Conservation (phyloP, 2,113 vertebrate species). For the Neomonachus schauinslandi region DNA sequence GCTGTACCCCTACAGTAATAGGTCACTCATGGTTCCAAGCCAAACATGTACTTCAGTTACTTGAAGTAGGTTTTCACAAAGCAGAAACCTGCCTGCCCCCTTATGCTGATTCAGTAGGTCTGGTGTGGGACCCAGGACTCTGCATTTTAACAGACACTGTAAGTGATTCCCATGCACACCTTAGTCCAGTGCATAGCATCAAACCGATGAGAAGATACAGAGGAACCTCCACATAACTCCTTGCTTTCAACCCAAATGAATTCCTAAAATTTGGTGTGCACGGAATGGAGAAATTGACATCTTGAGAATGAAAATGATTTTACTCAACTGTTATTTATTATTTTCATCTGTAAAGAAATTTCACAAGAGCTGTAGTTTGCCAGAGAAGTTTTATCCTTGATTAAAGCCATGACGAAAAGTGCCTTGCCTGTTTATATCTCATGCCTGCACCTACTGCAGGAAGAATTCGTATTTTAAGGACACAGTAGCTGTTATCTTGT, state of each 20-base stretch:
- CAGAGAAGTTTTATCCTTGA: slow-evolving; percentile 60
- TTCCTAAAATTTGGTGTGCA: not conserved
- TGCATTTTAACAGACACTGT: not conserved
- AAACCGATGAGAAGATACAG: not conserved
- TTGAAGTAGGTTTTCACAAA: not conserved
- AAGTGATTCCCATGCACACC: not conserved
- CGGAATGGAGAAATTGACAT: not conserved
- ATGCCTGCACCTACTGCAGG: slow-evolving; percentile 44
- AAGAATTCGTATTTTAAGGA: slow-evolving; percentile 70
- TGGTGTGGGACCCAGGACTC: not conserved
- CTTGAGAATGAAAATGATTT: slow-evolving; percentile 48
- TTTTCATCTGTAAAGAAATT: slow-evolving; percentile 68
- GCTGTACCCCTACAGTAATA: not conserved
- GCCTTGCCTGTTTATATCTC: slow-evolving; percentile 53
- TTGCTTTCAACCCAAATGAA: not conserved
- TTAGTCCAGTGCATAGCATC: not conserved
- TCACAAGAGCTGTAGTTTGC: slow-evolving; percentile 51
- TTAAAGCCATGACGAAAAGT: slow-evolving; percentile 8
- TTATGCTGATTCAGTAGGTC: not conserved
- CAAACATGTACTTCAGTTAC: not conserved
- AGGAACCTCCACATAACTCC: not conserved
- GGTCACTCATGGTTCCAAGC: not conserved
- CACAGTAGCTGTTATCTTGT: slow-evolving; percentile 61
- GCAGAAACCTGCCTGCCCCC: not conserved
- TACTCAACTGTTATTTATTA: slow-evolving; percentile 52